phyloP scores from a whole-genome alignment of 37 sponge, comb jelly and placozoan species.

The Beroe ovata region DNA sequence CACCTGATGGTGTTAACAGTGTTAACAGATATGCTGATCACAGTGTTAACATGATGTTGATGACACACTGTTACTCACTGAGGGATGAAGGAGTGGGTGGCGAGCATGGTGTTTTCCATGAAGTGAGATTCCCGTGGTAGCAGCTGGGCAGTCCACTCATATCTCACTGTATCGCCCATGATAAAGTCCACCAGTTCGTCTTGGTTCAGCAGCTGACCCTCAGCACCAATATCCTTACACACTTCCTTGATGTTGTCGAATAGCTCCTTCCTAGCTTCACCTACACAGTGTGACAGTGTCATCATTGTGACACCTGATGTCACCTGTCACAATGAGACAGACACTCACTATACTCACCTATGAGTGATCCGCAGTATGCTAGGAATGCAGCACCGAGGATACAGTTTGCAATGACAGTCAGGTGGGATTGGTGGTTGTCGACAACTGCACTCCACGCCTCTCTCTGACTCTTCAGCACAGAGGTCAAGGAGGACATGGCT shows the following conservation, averaged over 20 bases:
- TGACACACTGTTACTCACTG: too few species aligned
- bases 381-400: slow-evolving; percentile 82
- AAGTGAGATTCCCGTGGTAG: slow-evolving; percentile 26
- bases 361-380: slow-evolving; percentile 75
- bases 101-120: slow-evolving; percentile 66
- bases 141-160: slow-evolving; percentile 45
- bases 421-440: background rate
- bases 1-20: background rate
- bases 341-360: background rate
- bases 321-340: too few species aligned
- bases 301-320: too few species aligned
- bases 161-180: slow-evolving; percentile 26
- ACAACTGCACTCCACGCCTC: slow-evolving; percentile 42
- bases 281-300: background rate
- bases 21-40: too few species aligned
- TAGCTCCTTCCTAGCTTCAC: slow-evolving; percentile 19
- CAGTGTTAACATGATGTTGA: too few species aligned
- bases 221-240: slow-evolving; percentile 5
- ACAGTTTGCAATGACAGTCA: slow-evolving; percentile 70
- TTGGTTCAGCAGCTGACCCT: slow-evolving; percentile 22
- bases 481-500: slow-evolving; percentile 58
- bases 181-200: slow-evolving; percentile 51
- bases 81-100: slow-evolving; percentile 45
- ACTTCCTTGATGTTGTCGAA: slow-evolving; percentile 27
- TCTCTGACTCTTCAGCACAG: slow-evolving; percentile 59